Base-by-base conservation (phyloP, 1,140 invertebrate genomes). In the Ectropis grisescens region DNA sequence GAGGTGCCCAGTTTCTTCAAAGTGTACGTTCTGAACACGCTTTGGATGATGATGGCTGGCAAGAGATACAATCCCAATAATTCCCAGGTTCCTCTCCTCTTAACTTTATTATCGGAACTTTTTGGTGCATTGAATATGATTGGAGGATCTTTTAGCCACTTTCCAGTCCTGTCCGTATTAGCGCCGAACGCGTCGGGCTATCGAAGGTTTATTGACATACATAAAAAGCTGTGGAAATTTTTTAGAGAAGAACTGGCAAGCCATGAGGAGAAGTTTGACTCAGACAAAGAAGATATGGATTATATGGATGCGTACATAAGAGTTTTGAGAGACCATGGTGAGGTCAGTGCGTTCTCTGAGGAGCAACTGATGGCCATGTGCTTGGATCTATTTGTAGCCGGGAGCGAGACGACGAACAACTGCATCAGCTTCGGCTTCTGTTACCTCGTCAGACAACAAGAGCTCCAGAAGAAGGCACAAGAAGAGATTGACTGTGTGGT, bases 261-360 rank as follows among this genome's bases (percentile, higher is more conserved):
- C 37, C 94, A 96, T 58, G 90, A 92, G 39, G 68, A 84, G 23
- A 87, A 85, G 0, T 91, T 91, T 54, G 51, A 75, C 28, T 81
- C 44, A 48, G 85, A 79, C 14, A 80, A 75, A 13, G 85, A 88
- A 25, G 88, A 90, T 1, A 84, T 90, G 31, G 93, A 96, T 75
- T 88, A 96, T 11, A 95, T 96, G 86, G 93, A 96, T 52, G 88
- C 88, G 6, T 96, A 95, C 58, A 78, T 96, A 11, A 84, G 91
- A 55, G 85, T 87, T 34, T 61, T 92, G 30, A 78, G 85, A 32
- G 84, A 84, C 4, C 70, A 76, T 10, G 82, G 84, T 5, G 80
- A 78, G 35, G 61, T 76, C n/a, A 41, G 72, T 1, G 81, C 70
- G 9, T 85, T 85, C 47, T 82, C 83, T 58, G 91, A 93, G 58